These are phyloP conservation scores for Pteria penguin DNA, from an alignment of 2,888 invertebrate species.

Conservation along the genomic window DNA sequence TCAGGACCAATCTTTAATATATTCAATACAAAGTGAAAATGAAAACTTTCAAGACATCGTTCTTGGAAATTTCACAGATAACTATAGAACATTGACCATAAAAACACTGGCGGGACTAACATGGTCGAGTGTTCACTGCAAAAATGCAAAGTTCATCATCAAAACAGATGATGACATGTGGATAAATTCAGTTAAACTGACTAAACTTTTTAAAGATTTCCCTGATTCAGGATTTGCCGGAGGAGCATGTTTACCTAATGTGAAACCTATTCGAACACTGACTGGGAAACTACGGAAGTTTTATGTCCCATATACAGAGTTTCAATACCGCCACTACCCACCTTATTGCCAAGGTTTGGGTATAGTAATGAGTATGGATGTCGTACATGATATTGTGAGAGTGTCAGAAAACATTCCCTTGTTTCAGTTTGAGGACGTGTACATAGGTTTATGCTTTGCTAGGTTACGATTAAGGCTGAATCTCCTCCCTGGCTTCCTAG, in stretches of 20 bases:
- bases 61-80: neutral
- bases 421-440: neutral
- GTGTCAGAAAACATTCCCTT: neutral
- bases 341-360: conserved; percentile 9
- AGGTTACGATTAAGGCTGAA: neutral
- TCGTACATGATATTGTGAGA: neutral
- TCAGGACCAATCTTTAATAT: neutral
- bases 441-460: neutral
- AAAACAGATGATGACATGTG: conserved; percentile 15
- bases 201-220: neutral
- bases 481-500: neutral
- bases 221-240: neutral
- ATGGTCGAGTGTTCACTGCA: neutral
- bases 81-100: neutral
- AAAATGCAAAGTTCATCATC: neutral
- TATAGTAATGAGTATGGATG: neutral
- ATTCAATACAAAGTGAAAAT: neutral
- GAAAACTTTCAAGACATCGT: neutral
- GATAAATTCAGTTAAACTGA: neutral
- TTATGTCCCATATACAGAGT: neutral
- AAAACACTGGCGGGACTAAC: neutral
- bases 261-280: neutral
- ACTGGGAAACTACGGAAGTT: neutral
- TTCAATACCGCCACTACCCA: neutral
- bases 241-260: conserved; percentile 1